A percentile compares a stretch with the other conserved stretches of the same genome.
These are phyloP conservation scores for Callyntrura sp. DNA, from an alignment of 2,888 invertebrate genomes.

Conservation along the genomic window DNA sequence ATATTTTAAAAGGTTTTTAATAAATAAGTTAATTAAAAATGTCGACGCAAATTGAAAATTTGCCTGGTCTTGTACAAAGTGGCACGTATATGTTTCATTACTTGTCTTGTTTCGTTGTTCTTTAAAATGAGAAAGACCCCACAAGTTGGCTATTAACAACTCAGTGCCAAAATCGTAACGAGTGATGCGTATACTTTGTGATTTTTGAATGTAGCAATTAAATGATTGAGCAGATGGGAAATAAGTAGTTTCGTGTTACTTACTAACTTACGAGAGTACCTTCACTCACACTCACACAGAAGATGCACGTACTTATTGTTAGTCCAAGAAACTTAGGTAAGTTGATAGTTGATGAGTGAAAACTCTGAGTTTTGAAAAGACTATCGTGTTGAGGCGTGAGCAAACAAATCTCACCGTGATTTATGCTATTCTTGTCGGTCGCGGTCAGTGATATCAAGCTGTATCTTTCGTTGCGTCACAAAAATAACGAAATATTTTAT, in stretches of 20 bases:
- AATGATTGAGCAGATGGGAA: constrained; percentile 21
- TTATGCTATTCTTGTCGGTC: not conserved
- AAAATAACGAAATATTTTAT: too few relatives aligned
- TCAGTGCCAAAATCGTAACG: not conserved
- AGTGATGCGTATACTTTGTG: constrained; percentile 17
- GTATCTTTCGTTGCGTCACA: not conserved
- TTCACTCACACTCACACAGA: too few relatives aligned
- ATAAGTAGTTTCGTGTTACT: not conserved
- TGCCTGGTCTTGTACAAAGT: constrained; percentile 26
- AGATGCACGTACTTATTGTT: too few relatives aligned
- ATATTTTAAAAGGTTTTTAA: not conserved
- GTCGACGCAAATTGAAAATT: constrained; percentile 61
- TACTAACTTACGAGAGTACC: too few relatives aligned
- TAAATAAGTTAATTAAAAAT: constrained; percentile 70
- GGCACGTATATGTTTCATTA: constrained; percentile 30
- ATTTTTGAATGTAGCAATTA: constrained; percentile 53
- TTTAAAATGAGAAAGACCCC: constrained; percentile 53
- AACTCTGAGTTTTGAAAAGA: too few relatives aligned
- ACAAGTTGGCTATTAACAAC: constrained; percentile 57
- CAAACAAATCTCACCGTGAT: not conserved
- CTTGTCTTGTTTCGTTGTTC: constrained; percentile 19
- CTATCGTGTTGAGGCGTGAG: not conserved
- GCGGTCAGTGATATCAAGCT: not conserved
- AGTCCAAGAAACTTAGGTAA: too few relatives aligned
- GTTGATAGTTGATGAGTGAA: too few relatives aligned